Conservation (phyloP, 1,140 invertebrate species). For the Ectropis grisescens region DNA sequence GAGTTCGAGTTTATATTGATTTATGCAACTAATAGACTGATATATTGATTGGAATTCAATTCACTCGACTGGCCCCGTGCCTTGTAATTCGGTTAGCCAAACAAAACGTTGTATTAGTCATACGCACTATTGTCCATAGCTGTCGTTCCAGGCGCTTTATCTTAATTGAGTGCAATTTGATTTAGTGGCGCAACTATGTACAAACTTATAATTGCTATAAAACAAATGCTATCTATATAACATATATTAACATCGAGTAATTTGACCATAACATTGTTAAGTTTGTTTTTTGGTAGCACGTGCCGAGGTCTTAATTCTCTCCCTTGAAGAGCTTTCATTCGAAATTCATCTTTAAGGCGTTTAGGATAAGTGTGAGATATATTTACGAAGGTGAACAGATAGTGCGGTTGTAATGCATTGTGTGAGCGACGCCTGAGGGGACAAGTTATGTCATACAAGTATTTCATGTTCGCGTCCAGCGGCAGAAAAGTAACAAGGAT, state of each 20-base stretch:
- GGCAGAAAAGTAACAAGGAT: constrained; percentile 56
- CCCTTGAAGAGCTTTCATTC: constrained; percentile 1
- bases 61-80: constrained; percentile 18
- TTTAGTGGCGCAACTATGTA: constrained; percentile 40
- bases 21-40: too few species aligned
- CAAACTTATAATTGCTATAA: constrained; percentile 14
- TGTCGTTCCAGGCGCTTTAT: constrained; percentile 56
- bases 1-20: too few species aligned
- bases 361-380: constrained; percentile 1
- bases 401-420: constrained; percentile 25
- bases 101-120: constrained; percentile 60
- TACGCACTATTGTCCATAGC: constrained; percentile 54
- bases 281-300: constrained; percentile 11
- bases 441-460: constrained; percentile 49
- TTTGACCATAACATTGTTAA: constrained; percentile 12
- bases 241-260: not conserved
- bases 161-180: constrained; percentile 66
- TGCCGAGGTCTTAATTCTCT: constrained; percentile 1
- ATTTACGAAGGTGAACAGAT: too few species aligned
- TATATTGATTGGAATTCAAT: constrained; percentile 39
- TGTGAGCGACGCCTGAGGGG: constrained; percentile 42
- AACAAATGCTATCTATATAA: not conserved
- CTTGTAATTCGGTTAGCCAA: constrained; percentile 49
- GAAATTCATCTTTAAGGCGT: constrained; percentile 5
- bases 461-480: constrained; percentile 43